Evolutionary conservation across 2,113 vertebrate species (phyloP), one percentile per base, ranked within the genome.

Genomic region (Onychostoma macrolepis): DNA sequence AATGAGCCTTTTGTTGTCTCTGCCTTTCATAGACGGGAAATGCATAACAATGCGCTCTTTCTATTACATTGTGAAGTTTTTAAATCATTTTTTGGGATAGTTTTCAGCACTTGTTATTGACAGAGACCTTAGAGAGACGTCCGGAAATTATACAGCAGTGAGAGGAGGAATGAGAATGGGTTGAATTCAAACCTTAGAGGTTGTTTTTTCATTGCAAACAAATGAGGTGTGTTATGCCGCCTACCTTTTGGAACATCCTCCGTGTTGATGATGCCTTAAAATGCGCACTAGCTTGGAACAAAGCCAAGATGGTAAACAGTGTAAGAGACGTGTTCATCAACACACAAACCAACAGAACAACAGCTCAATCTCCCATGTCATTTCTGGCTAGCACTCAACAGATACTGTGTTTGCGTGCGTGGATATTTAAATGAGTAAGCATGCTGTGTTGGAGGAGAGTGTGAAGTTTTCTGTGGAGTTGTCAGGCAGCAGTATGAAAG

Each of bases 381-480:
- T 45, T 41, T 33, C 56, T 69, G 80, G 12, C 48, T 65, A 36
- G 48, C 26, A 3, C 45, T 84, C 71, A 21, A 28, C 53, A 75
- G 69, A 75, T n/a, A 28, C 13, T 72, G 86, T 48, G 65, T 85
- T 76, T 72, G 67, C 38, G 21, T 82, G 78, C 36, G 83, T 65
- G 56, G 36, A 76, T 38, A 45, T 78, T 48, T 86, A 30, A 63
- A 58, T 53, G 5, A 61, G 33, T 6, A 2, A 56, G 72, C 38
- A 45, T 65, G 63, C 30, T 83, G 53, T 87, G 41, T 41, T 72
- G 71, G 71, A 61, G 71, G 21, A 41, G 9, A 6, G 36, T 41
- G 71, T 41, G 71, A 74, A n/a, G 86, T 53, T 30, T 82, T 87
- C 56, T 38, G 72, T 36, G 71, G 67, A 86, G 74, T 74, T 87